phyloP scores from a whole-genome alignment of 2,888 invertebrate genomes.

The Limnephilus auricula region DNA sequence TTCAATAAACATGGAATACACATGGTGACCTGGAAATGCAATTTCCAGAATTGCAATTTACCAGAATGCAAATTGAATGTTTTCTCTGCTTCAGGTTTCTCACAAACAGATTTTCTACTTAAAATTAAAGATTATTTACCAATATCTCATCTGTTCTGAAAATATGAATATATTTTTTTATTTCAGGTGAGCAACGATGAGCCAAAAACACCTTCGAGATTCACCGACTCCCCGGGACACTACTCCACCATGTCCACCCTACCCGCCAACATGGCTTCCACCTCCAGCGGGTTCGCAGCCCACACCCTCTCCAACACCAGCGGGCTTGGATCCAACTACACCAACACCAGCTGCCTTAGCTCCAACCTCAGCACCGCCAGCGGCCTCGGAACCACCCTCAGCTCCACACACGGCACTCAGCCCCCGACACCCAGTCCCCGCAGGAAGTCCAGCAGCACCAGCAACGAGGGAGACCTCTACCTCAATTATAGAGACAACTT shows the following conservation, averaged over 20 bases:
- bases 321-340: conserved; percentile 76
- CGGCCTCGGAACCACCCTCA: conserved; percentile 69
- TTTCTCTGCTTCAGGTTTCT: background rate
- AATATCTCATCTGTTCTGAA: background rate
- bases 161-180: conserved; percentile 7
- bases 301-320: conserved; percentile 77
- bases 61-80: no score
- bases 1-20: no score
- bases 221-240: conserved; percentile 87
- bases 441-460: conserved; percentile 84
- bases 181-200: conserved; percentile 73
- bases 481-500: conserved; percentile 77
- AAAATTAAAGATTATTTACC: background rate
- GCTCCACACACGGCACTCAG: conserved; percentile 70
- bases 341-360: conserved; percentile 71
- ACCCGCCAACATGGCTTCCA: conserved; percentile 71
- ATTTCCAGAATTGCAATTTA: no score
- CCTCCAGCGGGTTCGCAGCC: conserved; percentile 70
- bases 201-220: conserved; percentile 81
- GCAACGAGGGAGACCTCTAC: conserved; percentile 83
- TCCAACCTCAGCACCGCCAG: conserved; percentile 69
- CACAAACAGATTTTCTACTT: no score
- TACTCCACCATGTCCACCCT: conserved; percentile 76
- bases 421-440: conserved; percentile 84
- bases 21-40: background rate